These are phyloP conservation scores for Patella pellucida DNA, from an alignment of 2,888 invertebrate genomes.

Conservation along the genomic window DNA sequence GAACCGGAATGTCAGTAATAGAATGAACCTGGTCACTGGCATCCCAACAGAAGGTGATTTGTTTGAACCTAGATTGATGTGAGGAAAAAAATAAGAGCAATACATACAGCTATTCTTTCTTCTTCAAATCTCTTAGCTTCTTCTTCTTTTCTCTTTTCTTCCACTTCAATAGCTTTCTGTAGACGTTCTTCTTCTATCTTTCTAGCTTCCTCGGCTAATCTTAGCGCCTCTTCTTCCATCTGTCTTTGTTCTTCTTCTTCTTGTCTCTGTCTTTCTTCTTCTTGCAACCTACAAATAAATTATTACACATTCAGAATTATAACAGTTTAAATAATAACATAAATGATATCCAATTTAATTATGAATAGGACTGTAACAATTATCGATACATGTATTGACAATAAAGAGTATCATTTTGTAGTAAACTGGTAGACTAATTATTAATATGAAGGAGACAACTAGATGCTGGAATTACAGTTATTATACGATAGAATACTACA, in stretches of 20 bases:
- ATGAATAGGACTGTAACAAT: no score
- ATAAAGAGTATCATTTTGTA: no score
- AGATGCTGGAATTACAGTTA: no score
- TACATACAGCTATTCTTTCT: constrained; percentile 60
- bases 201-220: constrained; percentile 81
- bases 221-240: constrained; percentile 82
- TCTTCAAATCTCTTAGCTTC: constrained; percentile 73
- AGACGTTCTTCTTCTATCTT: constrained; percentile 88
- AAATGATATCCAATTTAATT: no score
- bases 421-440: no score
- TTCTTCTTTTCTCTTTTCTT: constrained; percentile 79
- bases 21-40: no score
- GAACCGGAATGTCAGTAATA: no score
- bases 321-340: no score
- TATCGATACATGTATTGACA: no score
- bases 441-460: no score
- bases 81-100: background rate
- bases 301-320: background rate
- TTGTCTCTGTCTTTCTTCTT: constrained; percentile 79
- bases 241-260: constrained; percentile 89
- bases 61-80: background rate
- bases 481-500: no score
- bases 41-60: no score
- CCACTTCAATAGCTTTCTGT: constrained; percentile 83
- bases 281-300: constrained; percentile 76